Evolutionary conservation across 2,113 vertebrate species (phyloP), one percentile per base, ranked within the genome.

Genomic region (Scalopus aquaticus): DNA sequence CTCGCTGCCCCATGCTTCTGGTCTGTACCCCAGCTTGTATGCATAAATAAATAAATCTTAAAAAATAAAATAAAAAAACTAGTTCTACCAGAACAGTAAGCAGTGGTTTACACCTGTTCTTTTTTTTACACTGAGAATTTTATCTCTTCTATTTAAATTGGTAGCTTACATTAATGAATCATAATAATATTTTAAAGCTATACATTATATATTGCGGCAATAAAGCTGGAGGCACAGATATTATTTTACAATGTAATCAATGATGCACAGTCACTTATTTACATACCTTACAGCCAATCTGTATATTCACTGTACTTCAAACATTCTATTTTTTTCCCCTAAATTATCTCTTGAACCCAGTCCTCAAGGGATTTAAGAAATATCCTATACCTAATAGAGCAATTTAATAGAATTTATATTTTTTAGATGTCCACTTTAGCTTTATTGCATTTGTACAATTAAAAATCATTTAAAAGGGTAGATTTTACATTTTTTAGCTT

Each of bases 91-190:
- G 37, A 97, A 85, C 19, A 78, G 72, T 0, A 65, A 78, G 39
- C 30, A 78, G 20, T 92, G 39, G 19, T 5, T 10, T 62, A 65
- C 22, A 62, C 60, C 17, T 74, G 9, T 19, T 37, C 26, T 86
- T 81, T 54, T 54, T 64, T 17, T 74, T 42, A 69, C 46, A 17
- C 62, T 94, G 11, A 82, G 42, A 84, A 88, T 62, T 86, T 78
- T 67, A 62, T 44, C 44, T 95, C 67, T 85, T 70, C 73, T 77
- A 44, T 67, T 96, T 94, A 85, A 96, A 91, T 54, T 20, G 88
- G 13, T 20, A 86, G 51, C 5, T 82, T 85, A 91, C 9, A 94
- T 37, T 51, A 85, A 70, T 73, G 26, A 2, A 82, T 22, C 28
- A 46, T 54, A 88, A 60, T 54, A 44, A 89, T 0, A 87, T 32